Base-by-base conservation (phyloP, 2,888 invertebrate genomes). In the Pollenia angustigena region DNA sequence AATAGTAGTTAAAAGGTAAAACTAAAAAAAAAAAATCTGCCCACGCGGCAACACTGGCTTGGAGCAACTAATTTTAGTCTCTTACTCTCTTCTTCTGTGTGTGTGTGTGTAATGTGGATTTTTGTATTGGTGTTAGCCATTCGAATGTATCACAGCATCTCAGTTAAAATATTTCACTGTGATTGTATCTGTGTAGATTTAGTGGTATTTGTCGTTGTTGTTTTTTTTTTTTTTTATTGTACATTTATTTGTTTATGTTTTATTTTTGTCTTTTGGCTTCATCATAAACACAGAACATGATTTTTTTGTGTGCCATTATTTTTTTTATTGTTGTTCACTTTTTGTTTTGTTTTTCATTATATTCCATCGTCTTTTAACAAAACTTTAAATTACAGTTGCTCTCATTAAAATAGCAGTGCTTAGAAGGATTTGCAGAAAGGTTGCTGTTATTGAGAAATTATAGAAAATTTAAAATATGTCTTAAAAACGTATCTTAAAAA, bases 211-310 rank as follows among this genome's bases (percentile, higher is more conserved):
- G 72, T 64, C 4, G 18, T 16, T 66, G 50, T 68, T 52, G 44
- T 58, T 52, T 18, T 64, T 56, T 18, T 14, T 66, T 56, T 46
- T 46, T 32, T 40, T 52, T 23, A 44, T 32, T 58, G 16, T 76
- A 42, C 74, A 54, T 56, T 64, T 62, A 58, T 69, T 62, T 80
- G 80, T 80, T 80, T 80, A 48, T 62, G 64, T 72, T 71, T 75
- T 80, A 64, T 78, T 80, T 62, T 64, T 66, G 72, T 68, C 68
- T 85, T 85, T 81, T 78, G 42, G 72, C 62, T 85, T 72, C 68
- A 85, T 78, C 85, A 74, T 78, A 68, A 72, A 79, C 78, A 72
- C 78, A 71, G 72, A 84, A 84, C 72, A 84, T 79, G 62, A 42
- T 56, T 60, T 64, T 76, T 69, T 84, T 79, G 71, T 79, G 46